A percentile compares a stretch with the other conserved stretches of the same genome.
These are phyloP conservation scores for Erebia epiphron DNA, from an alignment of 2,888 invertebrate genomes.

Conservation along the genomic window DNA sequence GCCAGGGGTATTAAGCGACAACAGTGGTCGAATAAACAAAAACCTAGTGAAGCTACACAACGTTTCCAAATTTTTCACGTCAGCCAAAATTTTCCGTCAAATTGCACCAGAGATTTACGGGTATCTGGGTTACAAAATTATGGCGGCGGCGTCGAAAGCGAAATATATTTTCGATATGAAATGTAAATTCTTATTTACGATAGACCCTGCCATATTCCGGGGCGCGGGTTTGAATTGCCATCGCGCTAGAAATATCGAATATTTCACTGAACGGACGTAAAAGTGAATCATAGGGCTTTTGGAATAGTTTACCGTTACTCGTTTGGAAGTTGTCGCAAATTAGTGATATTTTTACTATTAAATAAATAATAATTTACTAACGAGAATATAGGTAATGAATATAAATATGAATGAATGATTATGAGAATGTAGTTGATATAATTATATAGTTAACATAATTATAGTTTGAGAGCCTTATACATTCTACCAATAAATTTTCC, in stretches of 20 bases:
- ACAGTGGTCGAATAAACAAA: neutral
- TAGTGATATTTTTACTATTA: neutral
- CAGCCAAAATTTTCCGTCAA: constrained; percentile 25
- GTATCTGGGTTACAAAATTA: constrained; percentile 37
- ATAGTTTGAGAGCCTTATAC: no score
- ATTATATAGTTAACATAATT: no score
- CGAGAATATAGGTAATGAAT: no score
- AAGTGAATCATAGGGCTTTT: constrained; percentile 54
- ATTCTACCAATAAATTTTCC: no score
- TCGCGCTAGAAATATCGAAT: constrained; percentile 57
- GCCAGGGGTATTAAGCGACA: neutral
- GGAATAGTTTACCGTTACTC: constrained; percentile 29
- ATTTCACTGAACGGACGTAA: constrained; percentile 54
- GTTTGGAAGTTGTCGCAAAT: constrained; percentile 4
- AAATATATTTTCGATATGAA: constrained; percentile 53
- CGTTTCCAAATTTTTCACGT: constrained; percentile 11
- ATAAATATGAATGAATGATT: no score
- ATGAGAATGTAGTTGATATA: no score
- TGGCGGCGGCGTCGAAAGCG: constrained; percentile 29
- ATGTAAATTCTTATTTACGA: constrained; percentile 64
- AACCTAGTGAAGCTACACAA: neutral
- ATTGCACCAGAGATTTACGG: constrained; percentile 29
- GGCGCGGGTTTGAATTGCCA: constrained; percentile 56
- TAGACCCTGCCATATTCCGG: constrained; percentile 51
- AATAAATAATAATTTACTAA: no score